Conservation (phyloP, 2,113 vertebrate species). For the Microtus pennsylvanicus region DNA sequence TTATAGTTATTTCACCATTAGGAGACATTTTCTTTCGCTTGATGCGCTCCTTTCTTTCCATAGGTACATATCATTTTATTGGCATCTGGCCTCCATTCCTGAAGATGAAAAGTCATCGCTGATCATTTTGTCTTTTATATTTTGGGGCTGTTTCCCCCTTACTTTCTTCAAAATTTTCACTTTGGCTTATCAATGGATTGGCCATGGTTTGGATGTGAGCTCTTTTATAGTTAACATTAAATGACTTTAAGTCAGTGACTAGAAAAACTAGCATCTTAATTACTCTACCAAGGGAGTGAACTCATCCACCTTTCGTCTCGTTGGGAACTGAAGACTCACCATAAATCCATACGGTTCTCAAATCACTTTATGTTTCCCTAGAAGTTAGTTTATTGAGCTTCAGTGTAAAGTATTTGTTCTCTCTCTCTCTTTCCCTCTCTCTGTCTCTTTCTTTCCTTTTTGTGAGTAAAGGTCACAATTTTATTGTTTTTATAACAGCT, state of each 20-base stretch:
- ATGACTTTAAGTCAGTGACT: neutral
- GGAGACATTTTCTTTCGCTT: neutral
- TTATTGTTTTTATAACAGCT: neutral
- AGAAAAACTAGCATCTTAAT: neutral
- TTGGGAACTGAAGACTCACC: neutral
- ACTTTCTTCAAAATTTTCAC: neutral
- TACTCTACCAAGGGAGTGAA: neutral
- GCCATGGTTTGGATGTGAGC: neutral
- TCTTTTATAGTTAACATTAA: slow-evolving; percentile 1
- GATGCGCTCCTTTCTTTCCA: neutral
- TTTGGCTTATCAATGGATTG: neutral
- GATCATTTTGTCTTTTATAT: neutral
- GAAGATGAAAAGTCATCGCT: neutral
- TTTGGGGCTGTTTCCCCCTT: neutral
- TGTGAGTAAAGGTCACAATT: neutral
- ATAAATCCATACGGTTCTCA: neutral
- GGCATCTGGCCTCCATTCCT: neutral
- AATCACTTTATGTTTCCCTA: neutral
- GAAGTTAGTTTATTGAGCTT: neutral
- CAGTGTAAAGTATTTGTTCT: neutral
- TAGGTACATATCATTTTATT: neutral
- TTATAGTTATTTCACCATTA: slow-evolving; percentile 34
- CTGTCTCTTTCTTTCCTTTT: too few species aligned
- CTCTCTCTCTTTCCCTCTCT: neutral
- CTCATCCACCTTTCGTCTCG: neutral